Conservation (phyloP, 2,113 vertebrate genomes). For the Coturnix japonica region DNA sequence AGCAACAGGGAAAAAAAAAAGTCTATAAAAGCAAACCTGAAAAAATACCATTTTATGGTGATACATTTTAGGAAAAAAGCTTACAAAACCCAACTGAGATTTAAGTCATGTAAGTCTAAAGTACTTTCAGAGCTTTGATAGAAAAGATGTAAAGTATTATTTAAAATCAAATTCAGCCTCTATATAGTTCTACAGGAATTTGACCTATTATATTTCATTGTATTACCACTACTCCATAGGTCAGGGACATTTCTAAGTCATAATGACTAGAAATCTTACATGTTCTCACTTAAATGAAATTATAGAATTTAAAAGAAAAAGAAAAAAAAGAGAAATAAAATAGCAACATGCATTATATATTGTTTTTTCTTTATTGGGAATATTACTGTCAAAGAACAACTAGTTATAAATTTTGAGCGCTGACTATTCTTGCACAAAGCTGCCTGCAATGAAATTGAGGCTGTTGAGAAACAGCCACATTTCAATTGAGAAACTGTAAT, state of each 20-base stretch:
- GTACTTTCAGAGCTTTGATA: conserved; percentile 28
- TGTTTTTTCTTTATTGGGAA: neutral
- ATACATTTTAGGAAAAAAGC: conserved; percentile 27
- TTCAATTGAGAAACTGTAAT: neutral
- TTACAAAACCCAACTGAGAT: conserved; percentile 41
- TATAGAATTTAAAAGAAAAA: neutral
- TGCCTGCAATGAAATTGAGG: neutral
- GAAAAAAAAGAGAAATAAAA: neutral
- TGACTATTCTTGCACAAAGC: neutral
- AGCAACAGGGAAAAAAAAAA: conserved; percentile 1
- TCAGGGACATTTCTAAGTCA: neutral
- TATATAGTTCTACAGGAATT: conserved; percentile 4
- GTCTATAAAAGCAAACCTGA: neutral
- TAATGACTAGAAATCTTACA: neutral
- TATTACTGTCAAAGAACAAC: neutral
- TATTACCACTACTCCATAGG: conserved; percentile 2
- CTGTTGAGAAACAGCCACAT: neutral
- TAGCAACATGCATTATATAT: neutral
- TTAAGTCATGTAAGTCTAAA: conserved; percentile 42
- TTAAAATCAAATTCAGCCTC: conserved; percentile 27
- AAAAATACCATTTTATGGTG: conserved; percentile 39
- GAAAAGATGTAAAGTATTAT: conserved; percentile 39
- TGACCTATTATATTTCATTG: conserved; percentile 1
- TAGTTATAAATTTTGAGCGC: neutral
- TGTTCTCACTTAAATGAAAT: neutral